Evolutionary conservation across 2,797 vertebrate genomes (phyloP).

Genomic region (Simalia tracyae): DNA sequence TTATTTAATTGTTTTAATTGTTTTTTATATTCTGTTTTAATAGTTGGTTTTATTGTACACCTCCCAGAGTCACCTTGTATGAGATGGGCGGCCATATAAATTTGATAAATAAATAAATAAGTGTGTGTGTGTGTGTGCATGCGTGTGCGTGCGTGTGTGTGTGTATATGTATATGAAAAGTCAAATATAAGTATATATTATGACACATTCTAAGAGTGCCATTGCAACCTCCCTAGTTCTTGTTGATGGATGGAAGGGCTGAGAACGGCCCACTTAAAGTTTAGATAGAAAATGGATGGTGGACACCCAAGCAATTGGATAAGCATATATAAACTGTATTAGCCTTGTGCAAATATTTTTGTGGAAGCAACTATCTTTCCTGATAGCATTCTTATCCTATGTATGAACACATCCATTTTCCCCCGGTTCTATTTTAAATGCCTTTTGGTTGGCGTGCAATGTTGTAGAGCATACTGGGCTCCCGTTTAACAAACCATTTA

Average conservation of each 20-base stretch:
- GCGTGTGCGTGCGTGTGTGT: background rate
- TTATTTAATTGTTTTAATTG: background rate
- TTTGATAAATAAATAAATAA: background rate
- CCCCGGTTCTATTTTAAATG: conserved; percentile 59
- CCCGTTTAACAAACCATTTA: conserved; percentile 75
- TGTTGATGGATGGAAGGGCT: background rate
- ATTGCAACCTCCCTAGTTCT: background rate
- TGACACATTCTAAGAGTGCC: background rate
- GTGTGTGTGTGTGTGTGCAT: background rate
- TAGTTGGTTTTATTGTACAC: background rate
- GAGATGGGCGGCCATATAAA: background rate
- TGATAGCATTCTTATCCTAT: conserved; percentile 17
- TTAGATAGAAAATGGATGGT: background rate
- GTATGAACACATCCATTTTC: conserved; percentile 6
- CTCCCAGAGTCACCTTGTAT: background rate
- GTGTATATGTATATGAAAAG: background rate
- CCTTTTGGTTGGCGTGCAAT: conserved; percentile 55
- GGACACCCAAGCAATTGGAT: background rate
- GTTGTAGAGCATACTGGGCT: conserved; percentile 61
- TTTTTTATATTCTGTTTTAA: background rate
- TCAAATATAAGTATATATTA: background rate
- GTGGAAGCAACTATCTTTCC: background rate
- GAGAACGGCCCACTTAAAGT: background rate
- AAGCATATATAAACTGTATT: background rate
- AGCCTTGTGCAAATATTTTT: background rate